Conservation (phyloP, 2,797 vertebrate species). For the Macrochelys suwanniensis region DNA sequence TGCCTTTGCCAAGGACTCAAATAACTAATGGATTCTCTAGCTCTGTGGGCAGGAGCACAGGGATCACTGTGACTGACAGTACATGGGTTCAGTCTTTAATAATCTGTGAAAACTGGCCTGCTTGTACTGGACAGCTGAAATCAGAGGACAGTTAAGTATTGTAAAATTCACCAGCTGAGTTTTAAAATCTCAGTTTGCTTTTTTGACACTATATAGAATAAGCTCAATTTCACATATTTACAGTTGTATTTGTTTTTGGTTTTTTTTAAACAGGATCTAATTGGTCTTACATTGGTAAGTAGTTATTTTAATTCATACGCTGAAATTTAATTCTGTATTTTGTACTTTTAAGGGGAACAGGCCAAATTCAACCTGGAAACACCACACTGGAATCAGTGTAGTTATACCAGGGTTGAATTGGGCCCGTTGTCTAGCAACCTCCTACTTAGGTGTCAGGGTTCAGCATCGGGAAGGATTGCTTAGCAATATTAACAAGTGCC, state of each 20-base stretch:
- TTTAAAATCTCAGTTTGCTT: neutral
- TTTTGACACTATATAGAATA: neutral
- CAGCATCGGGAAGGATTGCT: neutral
- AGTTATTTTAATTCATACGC: slow-evolving; percentile 22
- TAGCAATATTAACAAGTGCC: neutral
- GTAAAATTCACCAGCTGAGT: neutral
- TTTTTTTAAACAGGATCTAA: slow-evolving; percentile 79
- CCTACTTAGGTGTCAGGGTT: neutral
- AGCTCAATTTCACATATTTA: slow-evolving; percentile 13
- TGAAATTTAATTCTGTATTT: neutral
- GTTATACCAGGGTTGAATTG: neutral
- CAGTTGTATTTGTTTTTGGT: slow-evolving; percentile 15
- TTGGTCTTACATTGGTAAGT: slow-evolving; percentile 85
- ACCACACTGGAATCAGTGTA: neutral
- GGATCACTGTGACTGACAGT: neutral
- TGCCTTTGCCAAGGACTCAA: neutral
- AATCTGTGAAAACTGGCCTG: neutral
- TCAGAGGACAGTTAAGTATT: neutral
- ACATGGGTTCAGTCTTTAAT: neutral
- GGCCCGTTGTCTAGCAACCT: neutral
- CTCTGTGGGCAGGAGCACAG: neutral
- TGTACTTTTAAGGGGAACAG: neutral
- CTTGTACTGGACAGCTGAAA: neutral
- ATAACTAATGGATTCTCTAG: neutral
- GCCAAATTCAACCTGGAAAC: neutral